Base-by-base conservation (phyloP, 2,888 invertebrate species). In the Pachycephus smyrnensis region DNA sequence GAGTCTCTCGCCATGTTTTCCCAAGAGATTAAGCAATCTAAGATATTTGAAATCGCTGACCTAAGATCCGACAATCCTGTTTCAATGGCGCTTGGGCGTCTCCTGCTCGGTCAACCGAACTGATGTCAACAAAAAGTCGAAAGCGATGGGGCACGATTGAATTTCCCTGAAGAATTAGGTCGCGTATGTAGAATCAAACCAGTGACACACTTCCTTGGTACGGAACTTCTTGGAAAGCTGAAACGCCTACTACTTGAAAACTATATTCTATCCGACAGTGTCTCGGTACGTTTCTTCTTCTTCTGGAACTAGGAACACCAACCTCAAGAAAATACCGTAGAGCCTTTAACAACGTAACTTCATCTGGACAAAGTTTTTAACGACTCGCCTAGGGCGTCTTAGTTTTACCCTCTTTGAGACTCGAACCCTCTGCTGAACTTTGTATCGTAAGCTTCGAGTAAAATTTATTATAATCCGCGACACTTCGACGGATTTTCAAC, bases 11-110 rank as follows among this genome's bases (percentile, higher is more conserved):
- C 55, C 55, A 55, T 55, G 23, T 55, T 55, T 55, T 55, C 55
- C 23, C 23, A 80, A 83, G 79, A 80, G 79, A 80, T 84, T 84
- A 80, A 82, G 82, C 80, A 80, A 85, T 83, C 81, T 74, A 76
- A 81, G 77, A 81, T 80, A 82, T 80, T 78, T 75, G 75, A 75
- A 85, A 83, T 84, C 81, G 86, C 84, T 86, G 85, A 84, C 82
- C 84, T 78, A 80, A 76, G 81, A 80, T 83, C 75, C 73, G 80
- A 79, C 81, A 82, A 82, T 83, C 78, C 77, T 75, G 80, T 82
- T 80, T 79, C 79, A 81, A 79, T 73, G 55, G 55, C 9, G 55
- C 55, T 23, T 55, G 55, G 23, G 55, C 55, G 55, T 55, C 55
- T 55, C 55, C 55, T 55, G 55, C 23, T 55, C 55, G 55, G 55